These are phyloP conservation scores for Nibea coibor DNA, from an alignment of 2,113 vertebrate species.

Conservation along the genomic window DNA sequence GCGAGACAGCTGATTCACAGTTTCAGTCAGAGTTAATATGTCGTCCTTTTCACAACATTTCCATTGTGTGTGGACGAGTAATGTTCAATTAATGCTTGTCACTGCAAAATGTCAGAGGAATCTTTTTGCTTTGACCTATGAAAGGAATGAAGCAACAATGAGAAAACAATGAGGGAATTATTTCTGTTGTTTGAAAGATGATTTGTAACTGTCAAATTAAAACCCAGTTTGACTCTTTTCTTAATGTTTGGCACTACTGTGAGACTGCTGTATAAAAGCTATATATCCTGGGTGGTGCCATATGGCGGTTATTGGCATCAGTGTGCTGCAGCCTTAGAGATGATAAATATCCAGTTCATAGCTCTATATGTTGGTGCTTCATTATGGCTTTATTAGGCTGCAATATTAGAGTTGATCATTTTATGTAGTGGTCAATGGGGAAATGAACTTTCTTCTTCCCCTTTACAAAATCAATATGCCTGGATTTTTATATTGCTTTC, in stretches of 20 bases:
- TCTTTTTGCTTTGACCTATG: slow-evolving; percentile 15
- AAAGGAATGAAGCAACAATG: slow-evolving; percentile 23
- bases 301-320: slow-evolving; percentile 37
- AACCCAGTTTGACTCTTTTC: slow-evolving; percentile 38
- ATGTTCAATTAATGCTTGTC: slow-evolving; percentile 9
- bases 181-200: slow-evolving; percentile 21
- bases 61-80: not conserved
- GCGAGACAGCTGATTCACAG: not conserved
- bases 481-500: slow-evolving; percentile 25
- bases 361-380: slow-evolving; percentile 38
- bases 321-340: slow-evolving; percentile 25
- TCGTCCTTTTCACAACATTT: not conserved
- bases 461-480: slow-evolving; percentile 42
- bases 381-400: slow-evolving; percentile 58
- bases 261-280: slow-evolving; percentile 21
- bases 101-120: slow-evolving; percentile 21
- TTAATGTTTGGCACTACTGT: slow-evolving; percentile 11
- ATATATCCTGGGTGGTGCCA: slow-evolving; percentile 42
- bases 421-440: slow-evolving; percentile 34
- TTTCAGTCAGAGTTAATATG: not conserved
- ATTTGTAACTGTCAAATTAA: slow-evolving; percentile 53
- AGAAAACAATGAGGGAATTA: slow-evolving; percentile 19
- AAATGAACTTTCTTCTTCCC: slow-evolving; percentile 47
- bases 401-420: slow-evolving; percentile 52
- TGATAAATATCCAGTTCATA: slow-evolving; percentile 53